These are phyloP conservation scores for Chrysopilus asiliformis DNA, from an alignment of 2,888 invertebrate genomes.

Conservation along the genomic window DNA sequence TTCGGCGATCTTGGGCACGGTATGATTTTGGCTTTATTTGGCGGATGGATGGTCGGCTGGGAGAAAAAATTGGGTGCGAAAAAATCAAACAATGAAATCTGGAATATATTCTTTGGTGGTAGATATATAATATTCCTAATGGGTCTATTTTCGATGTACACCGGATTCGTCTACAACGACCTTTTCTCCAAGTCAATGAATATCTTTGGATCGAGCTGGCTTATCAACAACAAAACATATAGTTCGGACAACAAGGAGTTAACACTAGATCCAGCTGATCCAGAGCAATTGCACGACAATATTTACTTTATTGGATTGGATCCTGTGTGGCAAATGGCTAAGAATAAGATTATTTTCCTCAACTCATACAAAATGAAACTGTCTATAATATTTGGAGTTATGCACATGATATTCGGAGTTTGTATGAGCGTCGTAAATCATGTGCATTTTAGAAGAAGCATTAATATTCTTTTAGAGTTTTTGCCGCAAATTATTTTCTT, in stretches of 20 bases:
- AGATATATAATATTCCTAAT: slow-evolving; percentile 94
- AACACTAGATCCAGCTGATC: slow-evolving; percentile 49
- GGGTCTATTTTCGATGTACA: slow-evolving; percentile 96
- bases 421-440: slow-evolving; percentile 66
- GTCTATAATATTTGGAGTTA: slow-evolving; percentile 84
- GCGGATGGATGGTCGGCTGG: slow-evolving; percentile 61
- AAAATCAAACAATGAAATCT: slow-evolving; percentile 72
- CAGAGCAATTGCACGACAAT: slow-evolving; percentile 25
- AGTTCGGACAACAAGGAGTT: slow-evolving; percentile 36
- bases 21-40: slow-evolving; percentile 66
- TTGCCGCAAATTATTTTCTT: slow-evolving; percentile 87
- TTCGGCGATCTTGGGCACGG: slow-evolving; percentile 93
- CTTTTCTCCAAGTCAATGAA: slow-evolving; percentile 91
- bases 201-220: slow-evolving; percentile 84
- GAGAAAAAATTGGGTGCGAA: slow-evolving; percentile 63
- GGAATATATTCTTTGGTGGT: slow-evolving; percentile 94
- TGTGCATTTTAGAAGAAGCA: slow-evolving; percentile 53
- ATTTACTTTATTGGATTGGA: slow-evolving; percentile 74
- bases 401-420: slow-evolving; percentile 92
- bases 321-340: slow-evolving; percentile 59
- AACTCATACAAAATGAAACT: slow-evolving; percentile 96
- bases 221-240: slow-evolving; percentile 41
- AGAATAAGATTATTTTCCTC: slow-evolving; percentile 85
- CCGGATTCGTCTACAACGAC: slow-evolving; percentile 97
- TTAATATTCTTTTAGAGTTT: slow-evolving; percentile 68